phyloP scores from a whole-genome alignment of 2,888 invertebrate species.

The Drymonia ruficornis region DNA sequence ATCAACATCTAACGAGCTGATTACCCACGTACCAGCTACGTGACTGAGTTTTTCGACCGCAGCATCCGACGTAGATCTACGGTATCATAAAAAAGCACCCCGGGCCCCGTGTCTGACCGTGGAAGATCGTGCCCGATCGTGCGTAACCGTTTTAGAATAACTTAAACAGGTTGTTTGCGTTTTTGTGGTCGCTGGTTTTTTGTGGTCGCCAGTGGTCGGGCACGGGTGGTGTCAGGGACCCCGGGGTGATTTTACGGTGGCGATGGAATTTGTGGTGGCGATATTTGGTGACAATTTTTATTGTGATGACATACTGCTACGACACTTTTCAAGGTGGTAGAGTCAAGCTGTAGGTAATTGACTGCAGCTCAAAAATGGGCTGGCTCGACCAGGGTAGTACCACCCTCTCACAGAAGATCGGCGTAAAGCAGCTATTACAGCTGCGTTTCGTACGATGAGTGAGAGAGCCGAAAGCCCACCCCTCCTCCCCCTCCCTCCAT shows the following conservation, averaged over 20 bases:
- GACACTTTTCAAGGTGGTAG: too few species aligned
- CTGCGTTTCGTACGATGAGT: too few species aligned
- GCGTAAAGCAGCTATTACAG: too few species aligned
- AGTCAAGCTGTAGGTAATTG: too few species aligned
- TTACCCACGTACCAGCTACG: slow-evolving; percentile 65
- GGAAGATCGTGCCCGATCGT: slow-evolving; percentile 57
- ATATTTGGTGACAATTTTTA: not conserved
- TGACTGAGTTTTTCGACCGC: slow-evolving; percentile 46
- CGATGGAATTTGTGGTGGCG: not conserved
- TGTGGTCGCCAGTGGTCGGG: slow-evolving; percentile 53
- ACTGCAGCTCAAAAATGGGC: too few species aligned
- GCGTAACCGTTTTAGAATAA: slow-evolving; percentile 49
- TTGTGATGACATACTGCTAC: too few species aligned
- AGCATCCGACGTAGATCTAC: slow-evolving; percentile 32
- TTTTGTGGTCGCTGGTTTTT: slow-evolving; percentile 55
- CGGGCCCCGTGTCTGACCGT: slow-evolving; percentile 50
- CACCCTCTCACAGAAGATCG: too few species aligned
- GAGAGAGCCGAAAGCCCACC: too few species aligned
- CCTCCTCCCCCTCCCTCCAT: too few species aligned
- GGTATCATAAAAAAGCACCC: slow-evolving; percentile 39
- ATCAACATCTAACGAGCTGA: slow-evolving; percentile 61
- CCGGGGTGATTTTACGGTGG: slow-evolving; percentile 6
- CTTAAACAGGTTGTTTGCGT: slow-evolving; percentile 57
- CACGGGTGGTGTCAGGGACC: slow-evolving; percentile 51
- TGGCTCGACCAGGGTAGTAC: too few species aligned